Base-by-base conservation (phyloP, 2,888 invertebrate species). In the Dicycla oo region DNA sequence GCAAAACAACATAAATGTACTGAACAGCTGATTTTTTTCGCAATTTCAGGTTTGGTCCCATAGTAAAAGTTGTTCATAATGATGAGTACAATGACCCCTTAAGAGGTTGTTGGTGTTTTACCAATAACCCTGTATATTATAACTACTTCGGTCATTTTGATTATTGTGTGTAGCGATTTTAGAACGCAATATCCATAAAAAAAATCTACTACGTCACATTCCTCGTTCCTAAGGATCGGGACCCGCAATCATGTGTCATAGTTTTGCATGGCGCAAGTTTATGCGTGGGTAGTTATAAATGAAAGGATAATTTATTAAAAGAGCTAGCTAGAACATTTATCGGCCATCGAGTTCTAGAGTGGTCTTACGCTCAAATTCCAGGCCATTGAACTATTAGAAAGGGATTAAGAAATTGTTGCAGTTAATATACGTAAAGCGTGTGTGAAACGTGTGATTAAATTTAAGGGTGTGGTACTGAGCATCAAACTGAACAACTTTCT, bases 371-470 rank as follows among this genome's bases (percentile, higher is more conserved):
- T 81, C 71, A 47, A 72, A 79, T 79, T 77, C 72, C 77, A 45
- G 67, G 72, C 64, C 72, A 62, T 61, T 77, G 79, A 65, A 77
- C 78, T 64, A 62, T 79, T 79, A 68, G 79, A 79, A 79, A 81
- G 79, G 79, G 61, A 79, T 67, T 64, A 69, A 63, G 76, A 75
- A 78, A 78, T 81, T 64, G 53, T 30, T 26, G 6, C n/a, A 13
- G 71, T 26, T 34, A 58, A 54, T 38, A 34, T 43, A 34, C 34
- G n/a, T n/a, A n/a, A n/a, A 34, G 2, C 34, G 34, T 34, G 34
- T 6, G 6, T 6, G 34, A 34, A 3, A 34, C 5, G 34, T 34
- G 34, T 34, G 30, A 30, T 30, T 4, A 30, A 3, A 30, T 30
- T 30, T 30, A 30, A 30, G 30, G 30, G 4, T 34, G 34, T 34